Evolutionary conservation across 2,888 invertebrate species (phyloP).

Genomic region (Schizotus pectinicornis): DNA sequence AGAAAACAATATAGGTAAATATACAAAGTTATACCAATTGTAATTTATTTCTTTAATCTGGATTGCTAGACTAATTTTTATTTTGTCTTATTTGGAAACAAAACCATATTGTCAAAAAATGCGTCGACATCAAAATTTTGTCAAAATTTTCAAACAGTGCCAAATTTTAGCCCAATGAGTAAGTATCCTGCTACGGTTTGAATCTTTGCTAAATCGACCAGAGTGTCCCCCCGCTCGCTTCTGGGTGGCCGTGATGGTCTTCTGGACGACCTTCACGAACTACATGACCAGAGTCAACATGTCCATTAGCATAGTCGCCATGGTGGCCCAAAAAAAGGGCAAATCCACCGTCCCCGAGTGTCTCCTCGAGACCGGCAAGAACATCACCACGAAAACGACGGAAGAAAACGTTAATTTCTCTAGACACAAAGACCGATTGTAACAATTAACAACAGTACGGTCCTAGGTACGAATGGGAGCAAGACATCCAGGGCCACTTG

Average conservation of each 20-base stretch:
- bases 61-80: too few relatives aligned
- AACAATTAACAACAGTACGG: constrained; percentile 36
- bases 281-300: constrained; percentile 77
- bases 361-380: constrained; percentile 16
- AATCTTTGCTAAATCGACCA: too few relatives aligned
- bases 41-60: too few relatives aligned
- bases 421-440: background rate
- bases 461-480: constrained; percentile 42
- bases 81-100: too few relatives aligned
- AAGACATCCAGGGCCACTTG: constrained; percentile 40
- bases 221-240: constrained; percentile 35
- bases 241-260: constrained; percentile 69
- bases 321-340: constrained; percentile 62
- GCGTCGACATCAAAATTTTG: too few relatives aligned
- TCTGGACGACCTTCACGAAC: constrained; percentile 71
- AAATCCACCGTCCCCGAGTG: constrained; percentile 34
- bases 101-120: too few relatives aligned
- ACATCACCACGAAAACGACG: background rate
- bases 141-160: too few relatives aligned
- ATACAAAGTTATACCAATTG: too few relatives aligned
- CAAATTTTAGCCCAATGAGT: too few relatives aligned
- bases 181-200: too few relatives aligned
- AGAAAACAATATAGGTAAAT: too few relatives aligned
- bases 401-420: too few relatives aligned
- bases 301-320: constrained; percentile 72